Evolutionary conservation across 2,888 invertebrate genomes (phyloP).

Genomic region (Nemurella pictetii): DNA sequence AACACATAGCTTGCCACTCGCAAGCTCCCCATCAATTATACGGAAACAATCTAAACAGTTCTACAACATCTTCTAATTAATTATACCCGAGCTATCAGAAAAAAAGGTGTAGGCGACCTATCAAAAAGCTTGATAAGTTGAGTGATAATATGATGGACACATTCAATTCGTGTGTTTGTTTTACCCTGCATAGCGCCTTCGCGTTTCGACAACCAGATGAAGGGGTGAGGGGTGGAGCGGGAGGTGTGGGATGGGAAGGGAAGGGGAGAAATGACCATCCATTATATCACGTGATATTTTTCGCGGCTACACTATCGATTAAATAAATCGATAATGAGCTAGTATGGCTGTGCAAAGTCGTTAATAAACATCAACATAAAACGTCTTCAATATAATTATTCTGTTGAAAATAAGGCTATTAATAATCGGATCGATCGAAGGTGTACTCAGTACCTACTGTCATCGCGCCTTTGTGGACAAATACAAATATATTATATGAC

Average conservation of each 20-base stretch:
- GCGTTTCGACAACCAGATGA: not conserved
- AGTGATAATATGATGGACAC: constrained; percentile 23
- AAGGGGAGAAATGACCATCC: too few species aligned
- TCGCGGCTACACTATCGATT: constrained; percentile 2
- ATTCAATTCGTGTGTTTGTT: constrained; percentile 25
- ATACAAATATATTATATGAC: too few species aligned
- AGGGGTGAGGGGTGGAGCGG: not conserved
- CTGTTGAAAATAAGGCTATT: not conserved
- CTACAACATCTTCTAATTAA: not conserved
- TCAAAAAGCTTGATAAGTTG: constrained; percentile 6
- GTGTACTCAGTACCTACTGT: too few species aligned
- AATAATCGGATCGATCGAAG: too few species aligned
- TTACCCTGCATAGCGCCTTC: not conserved
- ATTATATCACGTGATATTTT: not conserved
- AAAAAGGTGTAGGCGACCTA: not conserved
- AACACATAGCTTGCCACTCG: not conserved
- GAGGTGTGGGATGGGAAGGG: too few species aligned
- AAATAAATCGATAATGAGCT: constrained; percentile 4
- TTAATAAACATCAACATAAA: not conserved
- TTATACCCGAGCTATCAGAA: not conserved
- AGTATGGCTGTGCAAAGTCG: not conserved
- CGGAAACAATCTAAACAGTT: not conserved
- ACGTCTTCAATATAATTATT: not conserved
- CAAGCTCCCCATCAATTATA: not conserved
- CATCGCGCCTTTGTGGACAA: too few species aligned